These are phyloP conservation scores for Campoletis raptor DNA, from an alignment of 2,888 invertebrate genomes.

Conservation along the genomic window DNA sequence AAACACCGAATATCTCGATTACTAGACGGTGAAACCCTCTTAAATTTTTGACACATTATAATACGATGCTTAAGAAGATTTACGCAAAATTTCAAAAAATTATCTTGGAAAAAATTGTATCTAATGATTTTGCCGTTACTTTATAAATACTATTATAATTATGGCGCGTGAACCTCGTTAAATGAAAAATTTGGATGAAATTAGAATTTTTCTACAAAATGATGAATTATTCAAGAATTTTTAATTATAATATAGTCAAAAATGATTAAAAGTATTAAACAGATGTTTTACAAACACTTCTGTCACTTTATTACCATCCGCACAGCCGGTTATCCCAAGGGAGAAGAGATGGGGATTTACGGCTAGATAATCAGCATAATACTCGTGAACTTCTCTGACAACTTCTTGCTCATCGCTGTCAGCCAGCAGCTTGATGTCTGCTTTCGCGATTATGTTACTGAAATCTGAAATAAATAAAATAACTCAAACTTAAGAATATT, in stretches of 20 bases:
- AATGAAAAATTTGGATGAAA: neutral
- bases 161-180: too few species aligned
- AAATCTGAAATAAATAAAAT: slow-evolving; percentile 89
- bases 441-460: slow-evolving; percentile 98
- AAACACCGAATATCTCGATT: too few species aligned
- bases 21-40: too few species aligned
- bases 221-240: neutral
- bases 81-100: too few species aligned
- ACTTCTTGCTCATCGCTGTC: slow-evolving; percentile 99
- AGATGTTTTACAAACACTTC: neutral
- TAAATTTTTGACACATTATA: too few species aligned
- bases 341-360: slow-evolving; percentile 97
- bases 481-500: neutral
- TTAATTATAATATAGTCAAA: too few species aligned
- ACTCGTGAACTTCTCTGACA: slow-evolving; percentile 98
- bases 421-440: slow-evolving; percentile 97
- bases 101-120: too few species aligned
- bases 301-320: slow-evolving; percentile 86
- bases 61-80: too few species aligned
- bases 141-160: too few species aligned
- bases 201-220: neutral
- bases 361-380: slow-evolving; percentile 98
- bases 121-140: too few species aligned
- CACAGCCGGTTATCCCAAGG: slow-evolving; percentile 90
- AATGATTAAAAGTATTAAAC: too few species aligned